These are phyloP conservation scores for Seriola dumerili DNA, from an alignment of 2,113 vertebrate species.

Conservation along the genomic window DNA sequence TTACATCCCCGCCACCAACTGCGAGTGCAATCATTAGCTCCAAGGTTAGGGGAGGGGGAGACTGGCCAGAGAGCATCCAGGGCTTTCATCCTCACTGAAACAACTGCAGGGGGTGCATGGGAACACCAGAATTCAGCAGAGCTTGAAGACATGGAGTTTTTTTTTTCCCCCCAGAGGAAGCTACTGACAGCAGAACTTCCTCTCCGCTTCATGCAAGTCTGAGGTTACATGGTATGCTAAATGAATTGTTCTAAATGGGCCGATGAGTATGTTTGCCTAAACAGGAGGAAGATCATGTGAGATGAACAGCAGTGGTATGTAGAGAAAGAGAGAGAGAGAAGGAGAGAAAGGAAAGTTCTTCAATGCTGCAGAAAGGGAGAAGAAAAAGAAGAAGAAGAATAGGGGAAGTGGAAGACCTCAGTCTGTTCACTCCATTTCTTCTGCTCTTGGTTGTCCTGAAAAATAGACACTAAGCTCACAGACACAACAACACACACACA, in stretches of 20 bases:
- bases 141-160: conserved; percentile 8
- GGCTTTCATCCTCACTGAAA: conserved; percentile 57
- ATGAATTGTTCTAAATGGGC: conserved; percentile 37
- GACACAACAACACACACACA: conserved; percentile 49
- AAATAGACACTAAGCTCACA: conserved; percentile 63
- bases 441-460: conserved; percentile 72
- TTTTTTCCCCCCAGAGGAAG: not conserved
- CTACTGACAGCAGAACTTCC: conserved; percentile 15
- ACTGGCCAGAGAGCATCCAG: conserved; percentile 36
- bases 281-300: conserved; percentile 14
- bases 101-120: conserved; percentile 31
- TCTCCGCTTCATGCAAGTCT: conserved; percentile 5
- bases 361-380: conserved; percentile 48
- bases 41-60: conserved; percentile 55
- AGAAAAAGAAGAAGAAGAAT: conserved; percentile 26
- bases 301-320: conserved; percentile 41
- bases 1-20: conserved; percentile 58
- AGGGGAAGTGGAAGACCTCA: conserved; percentile 55
- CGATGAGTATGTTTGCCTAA: conserved; percentile 12
- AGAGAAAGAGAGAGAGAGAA: conserved; percentile 11
- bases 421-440: conserved; percentile 52
- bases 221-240: not conserved
- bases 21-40: conserved; percentile 71
- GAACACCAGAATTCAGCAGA: conserved; percentile 25
- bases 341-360: conserved; percentile 34